A percentile compares a stretch with the other conserved stretches of the same genome.
phyloP scores from a whole-genome alignment of 1,140 invertebrate genomes.

The Cydia strobilella region DNA sequence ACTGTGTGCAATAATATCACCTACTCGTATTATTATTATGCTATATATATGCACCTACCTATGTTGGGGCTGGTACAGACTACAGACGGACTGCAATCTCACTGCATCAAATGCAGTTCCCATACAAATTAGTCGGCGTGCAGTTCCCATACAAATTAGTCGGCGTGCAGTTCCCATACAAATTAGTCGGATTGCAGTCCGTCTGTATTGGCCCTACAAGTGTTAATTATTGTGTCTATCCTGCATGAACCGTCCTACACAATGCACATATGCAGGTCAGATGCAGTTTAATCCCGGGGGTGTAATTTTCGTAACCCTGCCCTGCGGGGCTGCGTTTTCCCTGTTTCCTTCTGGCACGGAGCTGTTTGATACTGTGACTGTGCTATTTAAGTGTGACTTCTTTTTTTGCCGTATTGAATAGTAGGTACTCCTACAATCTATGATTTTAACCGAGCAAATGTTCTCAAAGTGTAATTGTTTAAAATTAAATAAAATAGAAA shows the following conservation, averaged over 20 bases:
- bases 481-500: no score
- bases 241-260: constrained; percentile 47
- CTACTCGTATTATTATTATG: not conserved
- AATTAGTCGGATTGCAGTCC: no score
- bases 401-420: not conserved
- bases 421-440: not conserved
- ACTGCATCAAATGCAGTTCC: no score
- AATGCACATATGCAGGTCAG: constrained; percentile 72
- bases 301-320: constrained; percentile 75
- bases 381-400: not conserved
- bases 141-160: no score
- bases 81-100: no score
- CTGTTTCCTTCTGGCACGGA: constrained; percentile 36
- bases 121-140: no score
- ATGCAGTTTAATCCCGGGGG: constrained; percentile 68
- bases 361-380: constrained; percentile 40
- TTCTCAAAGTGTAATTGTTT: no score
- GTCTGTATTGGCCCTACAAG: no score
- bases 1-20: not conserved
- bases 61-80: no score
- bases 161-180: no score
- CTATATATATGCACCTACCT: not conserved
- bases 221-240: constrained; percentile 2
- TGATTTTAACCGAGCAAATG: no score
- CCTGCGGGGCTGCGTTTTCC: constrained; percentile 52